A percentile compares a stretch with the other conserved stretches of the same genome.
These are phyloP conservation scores for Meiosimyza decipiens DNA, from an alignment of 2,888 invertebrate species.

Conservation along the genomic window DNA sequence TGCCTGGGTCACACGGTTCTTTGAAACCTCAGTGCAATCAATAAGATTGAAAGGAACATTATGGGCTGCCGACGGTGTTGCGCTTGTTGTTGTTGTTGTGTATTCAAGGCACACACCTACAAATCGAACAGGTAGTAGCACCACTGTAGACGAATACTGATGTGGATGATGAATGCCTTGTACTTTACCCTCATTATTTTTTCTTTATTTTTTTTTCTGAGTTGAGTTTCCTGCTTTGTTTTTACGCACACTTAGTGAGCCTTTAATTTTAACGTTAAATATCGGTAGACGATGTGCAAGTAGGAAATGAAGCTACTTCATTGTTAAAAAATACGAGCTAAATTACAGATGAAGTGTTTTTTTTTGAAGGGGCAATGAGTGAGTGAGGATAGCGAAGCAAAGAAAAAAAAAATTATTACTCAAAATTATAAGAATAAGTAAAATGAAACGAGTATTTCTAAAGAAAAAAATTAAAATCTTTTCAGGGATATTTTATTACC, in stretches of 20 bases:
- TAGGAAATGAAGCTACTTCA: slow-evolving; percentile 1
- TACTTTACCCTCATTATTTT: slow-evolving; percentile 22
- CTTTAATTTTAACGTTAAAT: slow-evolving; percentile 37
- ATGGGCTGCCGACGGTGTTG: slow-evolving; percentile 17
- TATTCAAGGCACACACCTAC: slow-evolving; percentile 18
- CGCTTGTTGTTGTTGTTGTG: slow-evolving; percentile 1
- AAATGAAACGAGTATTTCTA: not conserved
- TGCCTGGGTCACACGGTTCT: slow-evolving; percentile 3
- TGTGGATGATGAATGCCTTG: not conserved
- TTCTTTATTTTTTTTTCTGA: slow-evolving; percentile 26
- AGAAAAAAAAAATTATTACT: not conserved
- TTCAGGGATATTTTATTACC: too few relatives aligned
- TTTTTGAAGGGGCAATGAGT: slow-evolving; percentile 6
- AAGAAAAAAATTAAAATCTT: too few relatives aligned
- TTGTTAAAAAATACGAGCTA: not conserved
- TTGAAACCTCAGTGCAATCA: not conserved
- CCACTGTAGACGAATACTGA: not conserved
- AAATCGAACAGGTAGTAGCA: slow-evolving; percentile 5
- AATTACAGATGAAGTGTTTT: too few relatives aligned
- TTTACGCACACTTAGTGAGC: slow-evolving; percentile 34
- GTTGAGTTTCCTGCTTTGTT: slow-evolving; percentile 56
- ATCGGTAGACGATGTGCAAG: not conserved
- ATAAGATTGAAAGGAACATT: slow-evolving; percentile 2
- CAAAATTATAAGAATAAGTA: not conserved
- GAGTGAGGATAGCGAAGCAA: not conserved